Evolutionary conservation across 2,888 invertebrate genomes (phyloP).

Genomic region (Mellilla xanthometata): DNA sequence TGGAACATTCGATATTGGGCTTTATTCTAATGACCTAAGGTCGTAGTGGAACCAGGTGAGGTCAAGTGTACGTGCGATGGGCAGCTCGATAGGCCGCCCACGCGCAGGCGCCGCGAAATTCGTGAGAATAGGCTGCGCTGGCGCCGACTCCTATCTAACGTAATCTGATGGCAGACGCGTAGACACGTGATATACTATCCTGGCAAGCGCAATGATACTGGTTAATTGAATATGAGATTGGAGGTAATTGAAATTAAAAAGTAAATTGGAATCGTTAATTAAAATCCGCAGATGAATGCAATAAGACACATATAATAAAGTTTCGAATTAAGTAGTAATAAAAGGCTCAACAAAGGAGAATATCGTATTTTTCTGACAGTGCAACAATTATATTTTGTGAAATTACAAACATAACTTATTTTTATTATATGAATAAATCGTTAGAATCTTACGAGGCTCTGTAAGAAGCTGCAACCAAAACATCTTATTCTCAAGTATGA

Average conservation of each 20-base stretch:
- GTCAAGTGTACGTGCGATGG: slow-evolving; percentile 65
- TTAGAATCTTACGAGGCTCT: slow-evolving; percentile 1
- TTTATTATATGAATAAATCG: no score
- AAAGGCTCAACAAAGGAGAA: no score
- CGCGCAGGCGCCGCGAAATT: slow-evolving; percentile 77
- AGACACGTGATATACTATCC: slow-evolving; percentile 34
- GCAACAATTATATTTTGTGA: no score
- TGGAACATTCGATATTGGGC: slow-evolving; percentile 37
- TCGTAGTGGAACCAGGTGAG: slow-evolving; percentile 42
- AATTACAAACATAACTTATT: no score
- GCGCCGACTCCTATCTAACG: slow-evolving; percentile 57
- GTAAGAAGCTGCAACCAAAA: slow-evolving; percentile 22
- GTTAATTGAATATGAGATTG: slow-evolving; percentile 19
- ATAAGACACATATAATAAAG: no score
- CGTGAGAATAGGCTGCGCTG: slow-evolving; percentile 72
- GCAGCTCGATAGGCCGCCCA: slow-evolving; percentile 75
- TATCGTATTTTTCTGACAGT: no score
- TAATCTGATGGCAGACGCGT: slow-evolving; percentile 43
- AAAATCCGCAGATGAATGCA: not conserved
- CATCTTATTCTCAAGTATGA: slow-evolving; percentile 10
- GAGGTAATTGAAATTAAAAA: slow-evolving; percentile 29
- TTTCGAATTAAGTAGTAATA: no score
- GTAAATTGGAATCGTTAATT: slow-evolving; percentile 2
- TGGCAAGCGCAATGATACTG: slow-evolving; percentile 22
- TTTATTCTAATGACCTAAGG: slow-evolving; percentile 46